Base-by-base conservation (phyloP, 2,888 invertebrate genomes). In the Drosophila maculinotata region DNA sequence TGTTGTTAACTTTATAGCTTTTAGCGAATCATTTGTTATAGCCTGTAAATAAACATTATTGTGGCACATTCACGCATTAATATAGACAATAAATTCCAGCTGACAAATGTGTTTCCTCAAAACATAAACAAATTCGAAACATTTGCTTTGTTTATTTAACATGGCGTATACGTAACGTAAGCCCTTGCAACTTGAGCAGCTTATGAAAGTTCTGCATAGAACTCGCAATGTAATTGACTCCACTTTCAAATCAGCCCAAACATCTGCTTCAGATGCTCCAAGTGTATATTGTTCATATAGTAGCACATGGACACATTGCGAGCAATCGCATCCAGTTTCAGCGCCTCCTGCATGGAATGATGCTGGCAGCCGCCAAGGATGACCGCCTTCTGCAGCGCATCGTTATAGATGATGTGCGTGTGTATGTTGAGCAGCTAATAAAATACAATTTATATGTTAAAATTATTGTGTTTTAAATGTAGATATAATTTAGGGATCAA, bases 1-100 rank as follows among this genome's bases (percentile, higher is more conserved):
- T 44, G 81, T 87, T 82, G 76, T 81, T 87, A 84, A 87, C 66
- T 83, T 28, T 51, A 49, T 51, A 76, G 58, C 38, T 60, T 45
- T 44, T 73, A 65, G 58, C 17, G 28, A 26, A 51, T 10, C 36
- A 45, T 49, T 68, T 69, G 51, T 74, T 70, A 45, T 76, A 64
- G 69, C 58, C 66, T 86, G 83, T 83, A 83, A 83, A 83, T 83
- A 87, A 83, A 81, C 63, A 54, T 20, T 60, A 54, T 56, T 65
- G 82, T 78, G 63, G 53, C 63, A 57, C 49, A 42, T 42, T 59
- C 23, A 44, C 23, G 20, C 14, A 14, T 14, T 17, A 5, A 17
- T 57, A 56, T 57, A 58, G 66, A 59, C 41, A 62, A 51, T 54
- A 44, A 71, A 59, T 66, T 76, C 39, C 62, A 62, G 59, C 57